Base-by-base conservation (phyloP, 1,140 invertebrate species). In the Oncopodura yosiiana region DNA sequence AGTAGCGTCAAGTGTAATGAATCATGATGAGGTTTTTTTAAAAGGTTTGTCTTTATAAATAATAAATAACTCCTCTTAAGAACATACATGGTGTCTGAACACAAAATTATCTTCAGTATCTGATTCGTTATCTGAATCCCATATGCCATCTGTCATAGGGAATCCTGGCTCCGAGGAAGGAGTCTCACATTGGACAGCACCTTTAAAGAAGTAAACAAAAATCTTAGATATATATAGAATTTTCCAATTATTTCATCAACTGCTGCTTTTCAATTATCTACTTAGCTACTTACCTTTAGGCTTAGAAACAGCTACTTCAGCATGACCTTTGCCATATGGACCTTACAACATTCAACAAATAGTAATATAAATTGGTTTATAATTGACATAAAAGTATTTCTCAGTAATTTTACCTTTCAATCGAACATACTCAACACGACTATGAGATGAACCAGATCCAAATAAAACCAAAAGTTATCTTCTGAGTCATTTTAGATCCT, bases 261-360 rank as follows among this genome's bases (percentile, higher is more conserved):
- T 34, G 30, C 27, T 27, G 23, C 23, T 45, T 45, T 8, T 18
- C 23, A 45, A 45, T 18, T 45, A 41, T 19, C 26, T 26, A 27
- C 4, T 14, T 12, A 53, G 26, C 27, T 23, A 30, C 43, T 34
- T 51, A 72, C 72, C 80, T 76, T 91, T 84, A 60, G 89, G 81
- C 70, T 93, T 83, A 3, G 89, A 90, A 21, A 98, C 91, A 3
- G 94, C 94, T 86, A 98, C 94, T 75, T 99, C 94, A 1, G 94
- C 94, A 71, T 94, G 88, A 0, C 94, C 94, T 75, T 96, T 96
- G 12, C 88, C 89, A 66, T 85, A 81, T 12, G 94, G 93, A 45
- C 94, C 94, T 71, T 94, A 88, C 92, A 98, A n/a, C n/a, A n/a
- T n/a, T n/a, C n/a, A n/a, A n/a, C n/a, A n/a, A n/a, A n/a, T n/a